phyloP scores from a whole-genome alignment of 2,797 vertebrate genomes.

The Sebastes itinus region DNA sequence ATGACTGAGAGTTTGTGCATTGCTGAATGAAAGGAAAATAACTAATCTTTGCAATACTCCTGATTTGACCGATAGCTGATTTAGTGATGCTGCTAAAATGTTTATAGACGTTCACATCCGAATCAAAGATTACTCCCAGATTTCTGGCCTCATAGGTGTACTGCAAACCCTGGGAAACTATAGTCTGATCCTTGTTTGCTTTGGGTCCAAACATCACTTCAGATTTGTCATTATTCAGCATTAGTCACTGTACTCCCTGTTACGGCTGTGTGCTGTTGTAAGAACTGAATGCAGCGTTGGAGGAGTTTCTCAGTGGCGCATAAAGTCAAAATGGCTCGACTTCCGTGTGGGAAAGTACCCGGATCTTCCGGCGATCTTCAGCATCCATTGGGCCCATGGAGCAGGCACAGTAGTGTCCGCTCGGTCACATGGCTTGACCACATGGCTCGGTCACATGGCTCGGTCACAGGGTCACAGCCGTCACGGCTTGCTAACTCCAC shows the following conservation, averaged over 20 bases:
- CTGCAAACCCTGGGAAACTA: neutral
- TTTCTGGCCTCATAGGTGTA: neutral
- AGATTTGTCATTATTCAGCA: neutral
- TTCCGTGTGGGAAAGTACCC: no score
- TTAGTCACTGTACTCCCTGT: neutral
- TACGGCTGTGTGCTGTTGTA: neutral
- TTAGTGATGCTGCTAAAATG: neutral
- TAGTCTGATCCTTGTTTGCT: neutral
- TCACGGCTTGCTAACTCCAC: no score
- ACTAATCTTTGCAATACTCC: neutral
- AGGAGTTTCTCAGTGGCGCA: no score
- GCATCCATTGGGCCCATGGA: no score
- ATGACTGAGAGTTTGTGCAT: neutral
- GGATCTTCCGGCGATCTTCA: no score
- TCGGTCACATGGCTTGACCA: no score
- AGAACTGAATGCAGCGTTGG: no score
- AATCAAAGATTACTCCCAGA: neutral
- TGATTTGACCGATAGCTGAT: neutral
- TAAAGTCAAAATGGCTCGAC: no score
- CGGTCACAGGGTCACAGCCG: no score
- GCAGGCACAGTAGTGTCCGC: rapidly evolving
- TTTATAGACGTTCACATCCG: neutral
- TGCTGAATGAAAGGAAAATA: neutral
- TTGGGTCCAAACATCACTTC: neutral
- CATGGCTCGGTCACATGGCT: no score